phyloP scores from a whole-genome alignment of 2,113 vertebrate species.

The Cercopithecus mona region DNA sequence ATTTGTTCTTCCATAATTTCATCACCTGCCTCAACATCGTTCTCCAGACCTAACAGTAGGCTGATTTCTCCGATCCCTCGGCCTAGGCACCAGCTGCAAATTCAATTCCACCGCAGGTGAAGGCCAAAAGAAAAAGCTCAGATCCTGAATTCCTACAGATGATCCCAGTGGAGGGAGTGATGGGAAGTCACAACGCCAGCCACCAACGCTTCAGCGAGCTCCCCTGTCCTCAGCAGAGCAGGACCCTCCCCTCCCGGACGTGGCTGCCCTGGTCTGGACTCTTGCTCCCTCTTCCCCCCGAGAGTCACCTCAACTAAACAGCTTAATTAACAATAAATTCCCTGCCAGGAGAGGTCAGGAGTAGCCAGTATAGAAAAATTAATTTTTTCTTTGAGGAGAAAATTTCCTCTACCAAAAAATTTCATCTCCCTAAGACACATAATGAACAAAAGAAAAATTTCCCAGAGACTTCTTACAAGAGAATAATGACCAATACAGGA shows the following conservation, averaged over 20 bases:
- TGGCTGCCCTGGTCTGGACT: neutral
- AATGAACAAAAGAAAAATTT: neutral
- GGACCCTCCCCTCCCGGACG: fast-evolving
- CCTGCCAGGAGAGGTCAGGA: neutral
- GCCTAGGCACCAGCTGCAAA: neutral
- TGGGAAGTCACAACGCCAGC: neutral
- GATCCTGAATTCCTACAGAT: neutral
- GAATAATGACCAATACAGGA: neutral
- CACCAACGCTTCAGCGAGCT: fast-evolving
- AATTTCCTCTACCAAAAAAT: neutral
- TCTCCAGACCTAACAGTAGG: neutral
- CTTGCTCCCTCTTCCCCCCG: fast-evolving
- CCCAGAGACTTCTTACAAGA: neutral
- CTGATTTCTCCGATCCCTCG: neutral
- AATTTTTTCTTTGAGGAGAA: neutral
- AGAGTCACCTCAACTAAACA: neutral
- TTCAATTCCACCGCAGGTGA: neutral
- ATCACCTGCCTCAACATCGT: neutral
- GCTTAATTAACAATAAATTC: neutral
- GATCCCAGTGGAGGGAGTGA: fast-evolving
- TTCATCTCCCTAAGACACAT: neutral
- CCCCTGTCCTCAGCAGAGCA: fast-evolving
- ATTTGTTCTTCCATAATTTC: neutral
- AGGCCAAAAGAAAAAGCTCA: neutral
- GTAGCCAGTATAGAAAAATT: neutral